Percentiles rank a stretch among this genome's conserved stretches.
Conservation (phyloP, 2,797 vertebrate genomes). For the Chelonia mydas region DNA sequence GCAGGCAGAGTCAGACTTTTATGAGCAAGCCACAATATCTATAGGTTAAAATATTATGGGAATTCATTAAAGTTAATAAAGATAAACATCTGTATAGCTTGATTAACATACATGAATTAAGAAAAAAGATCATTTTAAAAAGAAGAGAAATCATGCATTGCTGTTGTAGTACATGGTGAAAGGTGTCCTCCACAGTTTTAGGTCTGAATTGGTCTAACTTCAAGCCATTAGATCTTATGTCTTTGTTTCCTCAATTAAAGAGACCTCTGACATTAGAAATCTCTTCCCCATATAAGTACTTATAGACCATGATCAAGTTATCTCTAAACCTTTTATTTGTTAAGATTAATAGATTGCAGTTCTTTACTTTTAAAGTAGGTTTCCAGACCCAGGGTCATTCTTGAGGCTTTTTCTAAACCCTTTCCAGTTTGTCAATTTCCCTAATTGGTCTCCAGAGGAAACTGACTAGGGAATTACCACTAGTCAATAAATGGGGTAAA, state of each 20-base stretch:
- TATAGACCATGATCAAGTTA: neutral
- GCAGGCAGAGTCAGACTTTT: neutral
- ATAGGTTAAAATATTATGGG: neutral
- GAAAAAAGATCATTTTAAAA: neutral
- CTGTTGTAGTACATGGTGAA: neutral
- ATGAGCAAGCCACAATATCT: neutral
- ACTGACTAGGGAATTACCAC: neutral
- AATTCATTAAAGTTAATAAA: neutral
- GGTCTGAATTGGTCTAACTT: neutral
- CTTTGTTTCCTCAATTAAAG: neutral
- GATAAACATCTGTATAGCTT: neutral
- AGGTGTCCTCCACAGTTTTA: neutral
- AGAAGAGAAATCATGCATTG: neutral
- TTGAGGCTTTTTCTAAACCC: neutral
- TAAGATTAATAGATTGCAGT: neutral
- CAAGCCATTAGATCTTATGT: neutral
- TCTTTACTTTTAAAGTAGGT: neutral
- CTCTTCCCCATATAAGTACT: neutral
- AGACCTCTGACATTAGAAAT: neutral
- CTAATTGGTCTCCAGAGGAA: slow-evolving; percentile 22
- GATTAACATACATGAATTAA: neutral
- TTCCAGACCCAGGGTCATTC: neutral
- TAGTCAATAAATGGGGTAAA: slow-evolving; percentile 7
- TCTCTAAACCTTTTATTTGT: neutral
- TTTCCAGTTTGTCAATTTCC: neutral